Base-by-base conservation (phyloP, 2,888 invertebrate species). In the Heliothis peltigera region DNA sequence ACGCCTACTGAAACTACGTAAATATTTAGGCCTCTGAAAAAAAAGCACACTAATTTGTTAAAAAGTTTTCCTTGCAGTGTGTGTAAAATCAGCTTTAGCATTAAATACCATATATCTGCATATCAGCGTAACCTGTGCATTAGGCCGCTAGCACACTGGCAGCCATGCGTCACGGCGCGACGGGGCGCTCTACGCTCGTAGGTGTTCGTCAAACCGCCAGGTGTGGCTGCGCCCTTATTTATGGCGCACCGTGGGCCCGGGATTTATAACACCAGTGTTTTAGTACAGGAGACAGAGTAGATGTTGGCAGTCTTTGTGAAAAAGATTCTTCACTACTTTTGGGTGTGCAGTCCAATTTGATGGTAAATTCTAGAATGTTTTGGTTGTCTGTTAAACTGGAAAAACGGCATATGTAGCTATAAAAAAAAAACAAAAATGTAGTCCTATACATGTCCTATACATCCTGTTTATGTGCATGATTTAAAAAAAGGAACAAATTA, bases 141-240 rank as follows among this genome's bases (percentile, higher is more conserved):
- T 78, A 86, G 82, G 82, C 63, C 64, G 75, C 77, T 74, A 75
- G 54, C 78, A 81, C 79, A 83, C 75, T 63, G 71, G 75, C 64
- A 63, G 72, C 72, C 64, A 82, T 87, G 79, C 79, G 80, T 85
- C 85, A 85, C 81, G 52, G 75, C 70, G 70, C 75, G 76, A 79
- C 81, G 79, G 71, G 75, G 77, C 69, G 76, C 73, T 75, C 74
- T 78, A 67, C 64, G 83, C 83, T 85, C 88, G 91, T 90, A 89
- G 91, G 91, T 85, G 91, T 90, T 88, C 87, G 88, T 88, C 91
- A 88, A 82, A 71, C 84, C 76, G 86, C 90, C 89, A 89, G 90
- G 90, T 92, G 91, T 89, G 88, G 80, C 82, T 80, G 81, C 78
- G 73, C 83, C 87, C 85, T 91, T 89, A 90, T 92, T 92, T 91